A percentile compares a stretch with the other conserved stretches of the same genome.
Evolutionary conservation across 2,888 invertebrate genomes (phyloP).

Genomic region (Drosophila mimica): DNA sequence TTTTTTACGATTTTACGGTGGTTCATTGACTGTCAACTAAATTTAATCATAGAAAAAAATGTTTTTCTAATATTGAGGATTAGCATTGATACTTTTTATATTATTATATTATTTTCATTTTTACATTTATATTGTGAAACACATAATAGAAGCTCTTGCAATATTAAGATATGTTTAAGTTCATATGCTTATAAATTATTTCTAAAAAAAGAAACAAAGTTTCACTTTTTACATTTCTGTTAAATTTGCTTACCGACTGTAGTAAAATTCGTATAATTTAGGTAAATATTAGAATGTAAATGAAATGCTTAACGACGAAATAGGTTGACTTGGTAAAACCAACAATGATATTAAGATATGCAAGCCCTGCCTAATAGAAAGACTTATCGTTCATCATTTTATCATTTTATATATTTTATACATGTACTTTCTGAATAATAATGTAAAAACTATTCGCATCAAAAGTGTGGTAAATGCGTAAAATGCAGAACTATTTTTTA

Average conservation of each 20-base stretch:
- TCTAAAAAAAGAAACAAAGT: background rate
- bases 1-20: background rate
- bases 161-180: background rate
- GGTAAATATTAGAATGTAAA: background rate
- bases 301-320: background rate
- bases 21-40: background rate
- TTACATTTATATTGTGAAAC: background rate
- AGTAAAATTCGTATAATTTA: background rate
- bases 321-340: background rate
- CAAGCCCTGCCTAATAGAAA: background rate
- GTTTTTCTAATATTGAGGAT: background rate
- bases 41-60: background rate
- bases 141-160: fast-evolving
- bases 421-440: background rate
- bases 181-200: background rate
- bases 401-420: background rate
- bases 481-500: background rate
- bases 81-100: background rate
- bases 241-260: background rate
- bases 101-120: background rate
- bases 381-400: background rate
- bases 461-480: background rate
- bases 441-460: background rate
- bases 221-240: background rate
- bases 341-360: background rate